These are phyloP conservation scores for Pectinophora gossypiella DNA, from an alignment of 1,140 invertebrate genomes.

Conservation along the genomic window DNA sequence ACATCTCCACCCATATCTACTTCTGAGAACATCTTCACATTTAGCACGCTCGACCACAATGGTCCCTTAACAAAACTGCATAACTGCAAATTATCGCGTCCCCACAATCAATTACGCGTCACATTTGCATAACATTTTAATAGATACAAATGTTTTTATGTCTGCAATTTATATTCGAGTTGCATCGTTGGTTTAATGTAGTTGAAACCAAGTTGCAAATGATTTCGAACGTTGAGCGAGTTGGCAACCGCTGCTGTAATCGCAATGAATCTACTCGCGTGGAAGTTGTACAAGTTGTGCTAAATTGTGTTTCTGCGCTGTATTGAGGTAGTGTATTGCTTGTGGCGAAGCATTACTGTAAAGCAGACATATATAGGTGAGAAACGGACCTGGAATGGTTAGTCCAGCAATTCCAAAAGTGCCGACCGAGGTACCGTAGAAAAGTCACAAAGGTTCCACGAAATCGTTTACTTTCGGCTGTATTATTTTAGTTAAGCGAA, in stretches of 20 bases:
- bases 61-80: neutral
- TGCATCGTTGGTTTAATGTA: slow-evolving; percentile 32
- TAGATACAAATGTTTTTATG: slow-evolving; percentile 8
- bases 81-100: neutral
- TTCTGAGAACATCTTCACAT: no score
- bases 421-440: no score
- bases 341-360: no score
- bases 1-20: no score
- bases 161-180: slow-evolving; percentile 17
- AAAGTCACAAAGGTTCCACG: no score
- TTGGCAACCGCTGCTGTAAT: slow-evolving; percentile 37
- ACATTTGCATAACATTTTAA: slow-evolving; percentile 8
- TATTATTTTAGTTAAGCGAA: no score
- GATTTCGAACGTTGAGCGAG: slow-evolving; percentile 35
- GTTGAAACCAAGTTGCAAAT: slow-evolving; percentile 53
- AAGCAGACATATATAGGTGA: no score
- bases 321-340: no score
- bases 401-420: no score
- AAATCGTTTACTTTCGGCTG: no score
- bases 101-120: neutral
- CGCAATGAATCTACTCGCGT: slow-evolving; percentile 27
- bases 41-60: neutral
- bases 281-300: slow-evolving; percentile 5
- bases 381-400: no score
- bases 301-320: no score